phyloP scores from a whole-genome alignment of 1,140 invertebrate species.

The Pogonomyrmex californicus region DNA sequence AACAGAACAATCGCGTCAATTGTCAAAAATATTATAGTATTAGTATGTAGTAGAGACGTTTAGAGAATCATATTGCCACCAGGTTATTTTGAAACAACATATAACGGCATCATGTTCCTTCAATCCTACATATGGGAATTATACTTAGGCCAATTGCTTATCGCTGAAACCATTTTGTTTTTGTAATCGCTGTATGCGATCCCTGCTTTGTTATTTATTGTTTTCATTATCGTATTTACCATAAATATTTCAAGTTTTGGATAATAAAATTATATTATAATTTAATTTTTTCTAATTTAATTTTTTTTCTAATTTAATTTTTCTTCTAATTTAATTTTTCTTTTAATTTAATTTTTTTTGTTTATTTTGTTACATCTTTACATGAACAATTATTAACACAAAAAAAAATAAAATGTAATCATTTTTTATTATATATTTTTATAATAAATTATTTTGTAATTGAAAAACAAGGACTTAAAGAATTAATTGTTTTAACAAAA shows the following conservation, averaged over 20 bases:
- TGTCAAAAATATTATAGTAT: background rate
- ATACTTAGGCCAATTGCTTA: background rate
- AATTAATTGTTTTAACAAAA: too few species aligned
- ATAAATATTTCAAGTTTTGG: constrained; percentile 9
- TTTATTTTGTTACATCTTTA: too few species aligned
- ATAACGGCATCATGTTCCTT: background rate
- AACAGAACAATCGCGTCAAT: background rate
- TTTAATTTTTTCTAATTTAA: too few species aligned
- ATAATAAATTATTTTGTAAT: background rate
- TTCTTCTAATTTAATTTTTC: too few species aligned
- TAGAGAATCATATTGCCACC: background rate
- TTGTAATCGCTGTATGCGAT: background rate
- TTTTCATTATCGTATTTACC: background rate
- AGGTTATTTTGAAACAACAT: constrained; percentile 9
- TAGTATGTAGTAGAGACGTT: background rate
- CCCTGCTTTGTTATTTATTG: background rate
- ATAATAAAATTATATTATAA: background rate
- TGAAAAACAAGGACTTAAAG: background rate
- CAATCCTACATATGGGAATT: background rate
- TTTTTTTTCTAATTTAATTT: too few species aligned
- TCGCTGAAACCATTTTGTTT: background rate
- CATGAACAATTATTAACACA: background rate
- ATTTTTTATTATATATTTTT: background rate
- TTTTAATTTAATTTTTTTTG: too few species aligned
- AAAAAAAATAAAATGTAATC: too few species aligned